Conservation (phyloP, 2,888 invertebrate genomes). For the Yponomeuta evonymella region DNA sequence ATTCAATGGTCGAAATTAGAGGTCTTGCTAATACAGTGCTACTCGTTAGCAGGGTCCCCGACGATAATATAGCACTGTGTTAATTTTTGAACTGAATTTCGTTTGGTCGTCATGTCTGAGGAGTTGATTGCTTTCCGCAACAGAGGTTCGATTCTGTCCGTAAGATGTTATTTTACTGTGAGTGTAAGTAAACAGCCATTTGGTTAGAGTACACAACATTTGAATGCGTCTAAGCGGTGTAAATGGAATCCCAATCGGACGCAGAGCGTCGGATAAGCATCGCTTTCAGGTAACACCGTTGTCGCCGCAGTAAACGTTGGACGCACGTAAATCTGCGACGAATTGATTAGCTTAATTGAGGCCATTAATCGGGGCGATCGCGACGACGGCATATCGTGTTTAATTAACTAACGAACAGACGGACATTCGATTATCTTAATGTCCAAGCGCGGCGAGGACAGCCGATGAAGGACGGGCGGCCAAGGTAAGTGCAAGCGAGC, state of each 20-base stretch:
- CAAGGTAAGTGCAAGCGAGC: not conserved
- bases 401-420: constrained; percentile 71
- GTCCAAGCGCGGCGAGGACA: constrained; percentile 33
- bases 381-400: constrained; percentile 64
- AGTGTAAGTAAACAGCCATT: not conserved
- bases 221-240: not conserved
- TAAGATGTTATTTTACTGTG: not conserved
- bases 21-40: constrained; percentile 42
- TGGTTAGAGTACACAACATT: not conserved
- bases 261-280: not conserved
- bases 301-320: constrained; percentile 18
- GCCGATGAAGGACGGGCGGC: constrained; percentile 14
- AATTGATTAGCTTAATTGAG: constrained; percentile 69
- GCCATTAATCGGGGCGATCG: constrained; percentile 63
- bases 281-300: not conserved
- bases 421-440: constrained; percentile 63
- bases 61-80: constrained; percentile 41
- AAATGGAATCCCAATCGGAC: not conserved
- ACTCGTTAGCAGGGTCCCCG: constrained; percentile 47
- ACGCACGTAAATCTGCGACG: constrained; percentile 58
- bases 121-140: not conserved
- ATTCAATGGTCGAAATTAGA: constrained; percentile 70
- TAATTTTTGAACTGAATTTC: constrained; percentile 37
- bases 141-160: not conserved
- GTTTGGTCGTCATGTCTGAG: constrained; percentile 21